A percentile compares a stretch with the other conserved stretches of the same genome.
These are phyloP conservation scores for Ornithoptera alexandrae DNA, from an alignment of 2,888 invertebrate species.

Conservation along the genomic window DNA sequence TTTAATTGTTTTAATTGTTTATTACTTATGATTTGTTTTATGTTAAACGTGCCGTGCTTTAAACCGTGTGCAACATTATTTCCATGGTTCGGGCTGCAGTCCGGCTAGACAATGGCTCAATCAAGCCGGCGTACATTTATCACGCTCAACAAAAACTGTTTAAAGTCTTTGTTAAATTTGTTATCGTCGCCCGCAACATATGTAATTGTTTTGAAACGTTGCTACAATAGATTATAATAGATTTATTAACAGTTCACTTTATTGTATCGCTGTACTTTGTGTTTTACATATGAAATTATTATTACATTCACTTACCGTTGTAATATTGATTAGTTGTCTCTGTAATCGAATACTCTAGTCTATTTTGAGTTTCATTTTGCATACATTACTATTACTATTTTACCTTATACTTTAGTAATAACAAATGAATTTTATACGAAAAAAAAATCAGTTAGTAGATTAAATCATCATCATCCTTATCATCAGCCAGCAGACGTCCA, in stretches of 20 bases:
- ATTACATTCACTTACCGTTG: too few relatives aligned
- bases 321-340: too few relatives aligned
- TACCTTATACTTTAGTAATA: too few relatives aligned
- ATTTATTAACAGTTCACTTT: constrained; percentile 10
- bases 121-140: constrained; percentile 20
- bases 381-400: too few relatives aligned
- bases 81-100: background rate
- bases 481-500: too few relatives aligned
- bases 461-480: too few relatives aligned
- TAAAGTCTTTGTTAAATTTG: constrained; percentile 24
- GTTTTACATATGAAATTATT: constrained; percentile 3
- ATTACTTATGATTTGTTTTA: background rate
- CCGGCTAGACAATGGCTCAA: constrained; percentile 21
- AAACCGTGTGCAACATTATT: background rate
- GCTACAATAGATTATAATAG: constrained; percentile 18
- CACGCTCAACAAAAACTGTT: constrained; percentile 14
- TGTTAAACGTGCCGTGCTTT: background rate
- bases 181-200: constrained; percentile 18
- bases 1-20: too few relatives aligned
- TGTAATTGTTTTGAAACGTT: constrained; percentile 22
- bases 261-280: constrained; percentile 18
- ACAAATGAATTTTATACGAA: too few relatives aligned
- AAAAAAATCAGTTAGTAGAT: too few relatives aligned
- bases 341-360: too few relatives aligned
- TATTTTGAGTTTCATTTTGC: too few relatives aligned